Evolutionary conservation across 2,113 vertebrate genomes (phyloP).

Genomic region (Cyphomyrus plagiostoma): DNA sequence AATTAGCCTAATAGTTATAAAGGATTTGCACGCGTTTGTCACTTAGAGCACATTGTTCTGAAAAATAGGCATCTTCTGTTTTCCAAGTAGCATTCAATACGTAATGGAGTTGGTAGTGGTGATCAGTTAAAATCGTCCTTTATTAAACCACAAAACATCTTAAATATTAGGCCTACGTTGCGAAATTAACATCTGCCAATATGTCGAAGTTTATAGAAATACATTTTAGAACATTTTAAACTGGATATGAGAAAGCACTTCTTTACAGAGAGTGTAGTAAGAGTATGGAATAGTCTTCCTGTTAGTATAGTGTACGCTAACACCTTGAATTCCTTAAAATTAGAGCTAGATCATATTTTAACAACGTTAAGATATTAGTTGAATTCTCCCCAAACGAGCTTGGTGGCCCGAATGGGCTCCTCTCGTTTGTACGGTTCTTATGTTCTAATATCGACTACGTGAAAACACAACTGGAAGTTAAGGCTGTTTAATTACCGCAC

Average conservation of each 20-base stretch:
- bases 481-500: background rate
- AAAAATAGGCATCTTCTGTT: background rate
- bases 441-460: background rate
- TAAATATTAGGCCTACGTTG: background rate
- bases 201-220: background rate
- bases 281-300: too few species aligned
- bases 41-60: background rate
- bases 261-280: too few species aligned
- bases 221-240: background rate
- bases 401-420: too few species aligned
- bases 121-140: background rate
- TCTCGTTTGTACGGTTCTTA: too few species aligned
- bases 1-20: background rate
- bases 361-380: too few species aligned
- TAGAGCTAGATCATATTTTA: too few species aligned
- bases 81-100: background rate
- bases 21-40: background rate
- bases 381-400: too few species aligned
- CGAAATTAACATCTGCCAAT: background rate
- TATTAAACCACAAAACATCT: background rate
- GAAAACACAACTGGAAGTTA: background rate
- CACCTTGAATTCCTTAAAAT: too few species aligned
- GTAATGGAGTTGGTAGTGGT: background rate
- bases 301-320: background rate
- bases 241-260: too few species aligned